These are phyloP conservation scores for Oreochromis tanganicae DNA, from an alignment of 2,113 vertebrate genomes.

Conservation along the genomic window DNA sequence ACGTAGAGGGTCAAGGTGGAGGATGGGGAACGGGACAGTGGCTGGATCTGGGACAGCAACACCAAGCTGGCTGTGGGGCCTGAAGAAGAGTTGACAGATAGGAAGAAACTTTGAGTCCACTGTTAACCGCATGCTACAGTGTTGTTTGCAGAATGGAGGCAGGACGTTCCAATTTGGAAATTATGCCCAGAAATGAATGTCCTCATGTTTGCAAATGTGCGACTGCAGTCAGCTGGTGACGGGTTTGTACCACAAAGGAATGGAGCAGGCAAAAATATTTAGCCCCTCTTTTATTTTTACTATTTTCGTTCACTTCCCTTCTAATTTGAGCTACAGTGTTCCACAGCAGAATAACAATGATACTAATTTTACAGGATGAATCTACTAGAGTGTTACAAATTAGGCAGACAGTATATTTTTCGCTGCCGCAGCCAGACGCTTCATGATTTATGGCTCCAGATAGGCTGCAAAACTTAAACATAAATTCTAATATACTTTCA, in stretches of 20 bases:
- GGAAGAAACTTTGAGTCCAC: neutral
- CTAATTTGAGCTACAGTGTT: neutral
- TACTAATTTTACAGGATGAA: neutral
- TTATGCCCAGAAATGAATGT: neutral
- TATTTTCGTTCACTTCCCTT: neutral
- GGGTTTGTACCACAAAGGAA: neutral
- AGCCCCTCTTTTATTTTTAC: neutral
- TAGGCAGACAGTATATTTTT: neutral
- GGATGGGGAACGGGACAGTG: constrained; percentile 49
- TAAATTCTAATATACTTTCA: neutral
- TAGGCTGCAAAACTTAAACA: neutral
- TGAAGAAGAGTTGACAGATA: constrained; percentile 10
- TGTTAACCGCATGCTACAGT: neutral
- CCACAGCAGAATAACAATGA: neutral
- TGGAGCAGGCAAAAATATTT: neutral
- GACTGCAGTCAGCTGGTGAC: neutral
- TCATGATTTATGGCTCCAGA: neutral
- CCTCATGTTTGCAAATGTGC: neutral
- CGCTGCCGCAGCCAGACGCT: neutral
- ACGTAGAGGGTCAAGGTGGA: constrained; percentile 74
- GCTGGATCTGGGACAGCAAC: constrained; percentile 67
- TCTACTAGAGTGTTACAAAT: neutral
- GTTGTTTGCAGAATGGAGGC: neutral
- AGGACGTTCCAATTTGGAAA: neutral
- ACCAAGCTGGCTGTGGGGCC: constrained; percentile 75